Base-by-base conservation (phyloP, 1,140 invertebrate species). In the Mycetomoellerius zeteki region DNA sequence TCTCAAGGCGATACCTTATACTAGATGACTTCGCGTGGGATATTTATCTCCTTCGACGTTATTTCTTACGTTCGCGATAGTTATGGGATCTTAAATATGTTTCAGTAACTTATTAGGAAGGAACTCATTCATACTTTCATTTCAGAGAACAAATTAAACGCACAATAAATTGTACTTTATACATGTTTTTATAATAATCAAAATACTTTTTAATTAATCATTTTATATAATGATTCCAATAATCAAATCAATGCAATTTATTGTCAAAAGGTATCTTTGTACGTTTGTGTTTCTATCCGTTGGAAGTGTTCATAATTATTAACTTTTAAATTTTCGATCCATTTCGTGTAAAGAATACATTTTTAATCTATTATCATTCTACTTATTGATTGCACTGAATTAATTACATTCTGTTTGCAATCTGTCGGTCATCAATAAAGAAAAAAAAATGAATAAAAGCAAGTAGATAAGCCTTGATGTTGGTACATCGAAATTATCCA, bases 401-500 rank as follows among this genome's bases (percentile, higher is more conserved):
- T 58, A 73, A 73, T 73, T 60, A 19, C 54, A 21, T 56, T 19
- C 10, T 24, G 0, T 30, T 82, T 19, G 33, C n/a, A 52, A 69
- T 75, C 37, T 50, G 47, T 56, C 14, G 21, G 14, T 27, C 7
- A 14, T 64, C 27, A 27, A n/a, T 60, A 86, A 78, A 33, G 65
- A 37, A 21, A 78, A n/a, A 75, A 19, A 67, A 30, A 85, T 43
- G 19, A 37, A 81, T 60, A 10, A 43, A 85, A 81, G 37, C 43
- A 81, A 69, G 37, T n/a, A 62, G 16, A 86, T 69, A 54, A 69
- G 21, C 50, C 52, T 64, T 50, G 33, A 58, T 47, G 73, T 69
- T 56, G 76, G 52, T 56, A 81, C 52, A 52, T 80, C 50, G 75
- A 86, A 67, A 78, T 80, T 58, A 62, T 86, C 85, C 54, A 27